phyloP scores from a whole-genome alignment of 2,113 vertebrate species.

The Muscicapa adusta region DNA sequence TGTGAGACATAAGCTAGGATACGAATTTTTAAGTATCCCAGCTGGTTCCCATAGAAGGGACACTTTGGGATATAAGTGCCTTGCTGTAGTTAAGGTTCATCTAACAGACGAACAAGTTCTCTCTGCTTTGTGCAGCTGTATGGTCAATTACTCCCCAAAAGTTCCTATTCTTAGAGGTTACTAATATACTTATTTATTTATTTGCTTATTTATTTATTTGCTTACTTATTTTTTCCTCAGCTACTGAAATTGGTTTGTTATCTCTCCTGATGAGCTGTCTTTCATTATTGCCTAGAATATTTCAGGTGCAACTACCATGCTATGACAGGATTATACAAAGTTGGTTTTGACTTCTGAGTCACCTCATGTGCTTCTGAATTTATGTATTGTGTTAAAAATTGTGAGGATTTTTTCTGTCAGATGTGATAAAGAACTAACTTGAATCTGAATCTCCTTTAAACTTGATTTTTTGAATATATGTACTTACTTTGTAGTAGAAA shows the following conservation, averaged over 20 bases:
- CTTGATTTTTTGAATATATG: background rate
- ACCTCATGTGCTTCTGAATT: background rate
- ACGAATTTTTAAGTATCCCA: constrained; percentile 48
- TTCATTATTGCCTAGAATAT: background rate
- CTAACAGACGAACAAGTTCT: background rate
- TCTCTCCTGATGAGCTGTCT: background rate
- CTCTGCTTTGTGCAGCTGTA: background rate
- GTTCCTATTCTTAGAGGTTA: background rate
- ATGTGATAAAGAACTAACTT: background rate
- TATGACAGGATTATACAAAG: background rate
- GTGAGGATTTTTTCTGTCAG: background rate
- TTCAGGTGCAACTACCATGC: background rate
- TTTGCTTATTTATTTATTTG: background rate
- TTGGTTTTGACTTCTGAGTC: background rate
- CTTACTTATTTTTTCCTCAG: background rate
- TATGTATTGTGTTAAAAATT: background rate
- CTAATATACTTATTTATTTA: no score
- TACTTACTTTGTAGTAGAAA: background rate
- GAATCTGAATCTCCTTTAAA: background rate
- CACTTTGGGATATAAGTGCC: background rate
- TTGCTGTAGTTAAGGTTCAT: constrained; percentile 20
- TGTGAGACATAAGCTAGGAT: constrained; percentile 3
- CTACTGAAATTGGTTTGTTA: background rate
- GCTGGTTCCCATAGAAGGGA: background rate
- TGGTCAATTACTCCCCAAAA: background rate